A percentile compares a stretch with the other conserved stretches of the same genome.
These are phyloP conservation scores for Syndactyla subalaris DNA, from an alignment of 2,797 vertebrate genomes.

Conservation along the genomic window DNA sequence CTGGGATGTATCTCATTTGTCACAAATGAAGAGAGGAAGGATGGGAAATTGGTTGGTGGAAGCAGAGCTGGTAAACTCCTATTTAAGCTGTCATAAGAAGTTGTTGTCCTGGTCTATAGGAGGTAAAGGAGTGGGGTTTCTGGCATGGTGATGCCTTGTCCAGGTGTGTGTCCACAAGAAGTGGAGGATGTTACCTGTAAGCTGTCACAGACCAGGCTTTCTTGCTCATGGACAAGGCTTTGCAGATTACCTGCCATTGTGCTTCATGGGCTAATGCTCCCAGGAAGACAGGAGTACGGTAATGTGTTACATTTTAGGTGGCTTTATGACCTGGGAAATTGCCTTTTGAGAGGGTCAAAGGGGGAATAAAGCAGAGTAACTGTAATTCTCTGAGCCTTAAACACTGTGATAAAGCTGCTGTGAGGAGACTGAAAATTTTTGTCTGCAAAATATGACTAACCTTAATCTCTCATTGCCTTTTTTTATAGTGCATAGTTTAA, in stretches of 20 bases:
- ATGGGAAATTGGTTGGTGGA: not conserved
- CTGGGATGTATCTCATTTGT: not conserved
- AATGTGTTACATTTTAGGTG: accelerated
- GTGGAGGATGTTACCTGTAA: not conserved
- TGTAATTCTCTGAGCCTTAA: not conserved
- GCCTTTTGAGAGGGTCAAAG: not conserved
- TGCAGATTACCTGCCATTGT: not conserved
- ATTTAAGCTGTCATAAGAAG: not conserved
- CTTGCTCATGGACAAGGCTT: not conserved
- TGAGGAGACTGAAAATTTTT: not conserved
- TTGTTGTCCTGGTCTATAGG: accelerated
- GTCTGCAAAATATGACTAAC: not conserved
- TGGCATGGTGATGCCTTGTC: accelerated
- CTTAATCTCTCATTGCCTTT: not conserved
- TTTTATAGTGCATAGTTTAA: not conserved
- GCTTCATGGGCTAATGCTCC: not conserved
- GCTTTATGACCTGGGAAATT: not conserved
- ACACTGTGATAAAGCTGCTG: not conserved
- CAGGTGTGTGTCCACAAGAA: accelerated
- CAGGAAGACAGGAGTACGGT: not conserved
- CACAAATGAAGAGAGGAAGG: not conserved
- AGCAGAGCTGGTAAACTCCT: not conserved
- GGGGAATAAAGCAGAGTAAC: not conserved
- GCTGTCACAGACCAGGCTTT: not conserved
- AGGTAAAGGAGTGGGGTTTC: accelerated